Evolutionary conservation across 2,888 invertebrate species (phyloP).

Genomic region (Syrista parreyssii): DNA sequence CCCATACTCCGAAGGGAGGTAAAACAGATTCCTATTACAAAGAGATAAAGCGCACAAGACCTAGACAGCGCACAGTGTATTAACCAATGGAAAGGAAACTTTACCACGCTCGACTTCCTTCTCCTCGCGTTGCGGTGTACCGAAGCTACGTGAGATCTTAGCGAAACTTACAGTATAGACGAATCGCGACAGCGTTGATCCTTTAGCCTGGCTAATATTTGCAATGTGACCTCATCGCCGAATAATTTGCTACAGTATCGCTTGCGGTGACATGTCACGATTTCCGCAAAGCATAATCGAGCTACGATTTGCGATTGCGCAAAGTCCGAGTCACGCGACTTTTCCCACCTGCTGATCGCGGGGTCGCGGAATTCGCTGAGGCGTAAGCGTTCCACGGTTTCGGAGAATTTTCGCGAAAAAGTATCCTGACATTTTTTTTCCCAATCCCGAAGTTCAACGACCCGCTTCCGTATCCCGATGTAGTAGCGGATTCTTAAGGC

Average conservation of each 20-base stretch:
- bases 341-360: neutral
- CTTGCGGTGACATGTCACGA: neutral
- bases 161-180: neutral
- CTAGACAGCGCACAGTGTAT: neutral
- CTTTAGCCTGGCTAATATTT: neutral
- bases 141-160: neutral
- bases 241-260: neutral
- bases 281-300: neutral
- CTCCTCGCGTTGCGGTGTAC: neutral
- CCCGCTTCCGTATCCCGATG: neutral
- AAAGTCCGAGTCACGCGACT: neutral
- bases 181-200: neutral
- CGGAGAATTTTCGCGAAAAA: neutral
- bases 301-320: neutral
- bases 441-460: neutral
- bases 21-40: neutral
- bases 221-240: neutral
- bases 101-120: constrained; percentile 1
- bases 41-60: neutral
- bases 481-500: no score
- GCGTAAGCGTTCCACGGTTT: neutral
- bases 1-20: neutral
- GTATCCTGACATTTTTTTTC: neutral
- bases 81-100: neutral
- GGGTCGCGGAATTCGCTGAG: neutral